Evolutionary conservation across 1,140 invertebrate genomes (phyloP).

Genomic region (Campoletis sonorensis): DNA sequence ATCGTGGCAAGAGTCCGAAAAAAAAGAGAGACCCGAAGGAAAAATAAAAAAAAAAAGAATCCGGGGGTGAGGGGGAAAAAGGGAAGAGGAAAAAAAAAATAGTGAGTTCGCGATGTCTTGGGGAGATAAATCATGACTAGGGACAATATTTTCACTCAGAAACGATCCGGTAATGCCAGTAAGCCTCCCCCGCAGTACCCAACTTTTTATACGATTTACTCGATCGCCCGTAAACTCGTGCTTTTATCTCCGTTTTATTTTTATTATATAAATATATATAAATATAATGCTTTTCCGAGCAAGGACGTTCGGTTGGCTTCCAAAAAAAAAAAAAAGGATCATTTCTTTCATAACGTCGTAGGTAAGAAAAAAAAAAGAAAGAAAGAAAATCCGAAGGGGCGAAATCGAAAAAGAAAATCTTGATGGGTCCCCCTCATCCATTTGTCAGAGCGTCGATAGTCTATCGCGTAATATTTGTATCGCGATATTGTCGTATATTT

Average conservation of each 20-base stretch:
- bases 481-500: not conserved
- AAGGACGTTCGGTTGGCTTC: too few species aligned
- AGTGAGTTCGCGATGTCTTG: not conserved
- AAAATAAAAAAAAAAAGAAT: constrained; percentile 10
- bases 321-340: too few species aligned
- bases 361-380: too few species aligned
- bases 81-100: constrained; percentile 6
- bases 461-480: constrained; percentile 45
- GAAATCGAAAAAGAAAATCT: not conserved
- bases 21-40: not conserved
- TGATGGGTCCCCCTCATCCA: not conserved
- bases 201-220: constrained; percentile 17
- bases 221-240: not conserved
- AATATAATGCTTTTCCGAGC: too few species aligned
- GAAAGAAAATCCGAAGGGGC: not conserved
- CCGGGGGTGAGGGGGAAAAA: not conserved
- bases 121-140: constrained; percentile 50
- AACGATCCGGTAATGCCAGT: not conserved
- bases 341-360: too few species aligned
- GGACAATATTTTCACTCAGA: constrained; percentile 23
- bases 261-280: not conserved
- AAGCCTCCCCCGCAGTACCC: not conserved
- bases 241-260: not conserved
- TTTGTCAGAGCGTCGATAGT: not conserved
- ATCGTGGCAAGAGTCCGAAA: not conserved